Conservation (phyloP, 53 echinoderm and acorn worm species). For the Holothuria scabra region DNA sequence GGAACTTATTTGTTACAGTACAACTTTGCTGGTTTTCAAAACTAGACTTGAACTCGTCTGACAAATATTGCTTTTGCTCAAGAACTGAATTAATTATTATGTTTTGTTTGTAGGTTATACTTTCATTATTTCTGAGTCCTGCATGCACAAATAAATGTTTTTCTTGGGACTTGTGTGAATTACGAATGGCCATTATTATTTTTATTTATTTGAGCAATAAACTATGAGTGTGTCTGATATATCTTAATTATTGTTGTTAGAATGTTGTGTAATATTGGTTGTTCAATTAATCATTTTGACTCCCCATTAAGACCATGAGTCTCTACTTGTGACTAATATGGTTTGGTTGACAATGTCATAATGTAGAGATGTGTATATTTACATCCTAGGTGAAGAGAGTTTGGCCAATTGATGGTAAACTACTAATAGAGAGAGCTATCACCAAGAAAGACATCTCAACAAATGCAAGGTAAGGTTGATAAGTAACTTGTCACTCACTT, state of each 20-base stretch:
- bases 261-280: not conserved
- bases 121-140: too few relatives aligned
- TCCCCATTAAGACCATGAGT: not conserved
- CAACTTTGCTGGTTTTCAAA: too few relatives aligned
- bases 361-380: not conserved
- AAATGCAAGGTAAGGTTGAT: constrained; percentile 8
- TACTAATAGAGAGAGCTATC: constrained; percentile 82
- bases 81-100: too few relatives aligned
- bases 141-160: too few relatives aligned
- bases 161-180: too few relatives aligned
- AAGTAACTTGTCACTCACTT: not conserved
- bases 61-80: too few relatives aligned
- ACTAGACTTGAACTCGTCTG: too few relatives aligned
- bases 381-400: constrained; percentile 69
- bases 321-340: not conserved
- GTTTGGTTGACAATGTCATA: too few relatives aligned
- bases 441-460: constrained; percentile 55
- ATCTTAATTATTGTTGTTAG: not conserved
- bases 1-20: too few relatives aligned
- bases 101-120: too few relatives aligned
- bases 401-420: constrained; percentile 80
- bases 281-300: not conserved
- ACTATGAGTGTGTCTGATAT: not conserved
- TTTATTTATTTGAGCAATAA: not conserved
- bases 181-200: too few relatives aligned